A percentile compares a stretch with the other conserved stretches of the same genome.
phyloP scores from a whole-genome alignment of 2,113 vertebrate species.

The Pithys albifrons region DNA sequence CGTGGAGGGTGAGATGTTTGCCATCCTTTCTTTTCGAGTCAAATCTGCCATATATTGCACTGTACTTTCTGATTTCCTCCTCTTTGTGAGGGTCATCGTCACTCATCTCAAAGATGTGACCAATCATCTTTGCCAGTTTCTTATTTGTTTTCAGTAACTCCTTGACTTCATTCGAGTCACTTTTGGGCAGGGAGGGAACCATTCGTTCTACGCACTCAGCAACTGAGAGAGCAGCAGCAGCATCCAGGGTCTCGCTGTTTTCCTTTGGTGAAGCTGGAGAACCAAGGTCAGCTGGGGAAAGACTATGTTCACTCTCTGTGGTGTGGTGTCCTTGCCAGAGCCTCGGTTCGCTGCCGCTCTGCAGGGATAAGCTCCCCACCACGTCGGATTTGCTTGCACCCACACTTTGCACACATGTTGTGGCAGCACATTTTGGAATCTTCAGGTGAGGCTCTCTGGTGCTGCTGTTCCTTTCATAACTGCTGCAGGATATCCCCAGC shows the following conservation, averaged over 20 bases:
- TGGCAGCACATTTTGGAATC: conserved; percentile 84
- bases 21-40: conserved; percentile 97
- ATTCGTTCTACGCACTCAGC: conserved; percentile 94
- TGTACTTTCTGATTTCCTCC: conserved; percentile 97
- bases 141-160: conserved; percentile 94
- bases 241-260: conserved; percentile 87
- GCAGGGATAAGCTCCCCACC: conserved; percentile 79
- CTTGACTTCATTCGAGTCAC: conserved; percentile 83
- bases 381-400: conserved; percentile 77
- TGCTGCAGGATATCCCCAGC: conserved; percentile 81
- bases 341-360: conserved; percentile 79
- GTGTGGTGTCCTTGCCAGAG: conserved; percentile 89
- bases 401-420: conserved; percentile 80
- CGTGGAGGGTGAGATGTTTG: conserved; percentile 95
- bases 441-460: conserved; percentile 84
- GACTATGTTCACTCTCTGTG: conserved; percentile 89
- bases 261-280: conserved; percentile 94
- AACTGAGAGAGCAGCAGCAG: conserved; percentile 87
- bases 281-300: conserved; percentile 88
- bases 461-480: conserved; percentile 76
- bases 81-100: conserved; percentile 90
- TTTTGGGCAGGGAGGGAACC: conserved; percentile 84
- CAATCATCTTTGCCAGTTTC: conserved; percentile 96
- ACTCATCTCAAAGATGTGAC: conserved; percentile 95
- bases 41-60: conserved; percentile 97